phyloP scores from a whole-genome alignment of 2,888 invertebrate species.

The Megaustenia siamemsis region DNA sequence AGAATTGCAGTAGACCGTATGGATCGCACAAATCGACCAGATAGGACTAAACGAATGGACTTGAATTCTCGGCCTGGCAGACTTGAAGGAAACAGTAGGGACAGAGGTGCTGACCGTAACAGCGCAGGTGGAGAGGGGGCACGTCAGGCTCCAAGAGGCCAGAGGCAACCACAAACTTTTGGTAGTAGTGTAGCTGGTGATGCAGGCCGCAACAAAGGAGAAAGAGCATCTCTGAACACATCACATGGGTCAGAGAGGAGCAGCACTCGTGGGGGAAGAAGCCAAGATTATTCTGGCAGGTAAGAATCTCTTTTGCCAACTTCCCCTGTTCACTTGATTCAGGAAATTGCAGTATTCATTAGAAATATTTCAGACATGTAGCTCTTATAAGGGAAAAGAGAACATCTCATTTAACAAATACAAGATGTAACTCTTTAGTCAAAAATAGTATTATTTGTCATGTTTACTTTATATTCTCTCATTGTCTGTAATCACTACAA shows the following conservation, averaged over 20 bases:
- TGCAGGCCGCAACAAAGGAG: slow-evolving; percentile 14
- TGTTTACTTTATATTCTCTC: too few relatives aligned
- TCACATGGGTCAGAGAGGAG: slow-evolving; percentile 39
- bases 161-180: slow-evolving; percentile 29
- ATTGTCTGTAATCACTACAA: too few relatives aligned
- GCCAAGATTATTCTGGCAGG: slow-evolving; percentile 36
- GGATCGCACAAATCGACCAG: slow-evolving; percentile 35
- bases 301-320: neutral
- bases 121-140: neutral
- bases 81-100: slow-evolving; percentile 16
- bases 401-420: too few relatives aligned
- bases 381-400: too few relatives aligned
- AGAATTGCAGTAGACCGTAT: slow-evolving; percentile 31
- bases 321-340: neutral
- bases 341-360: too few relatives aligned
- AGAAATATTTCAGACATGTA: too few relatives aligned
- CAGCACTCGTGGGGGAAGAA: slow-evolving; percentile 17
- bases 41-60: slow-evolving; percentile 35
- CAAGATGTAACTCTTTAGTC: too few relatives aligned
- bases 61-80: neutral
- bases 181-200: slow-evolving; percentile 7
- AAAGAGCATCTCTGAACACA: neutral
- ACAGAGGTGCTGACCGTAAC: slow-evolving; percentile 8
- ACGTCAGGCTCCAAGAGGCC: neutral
- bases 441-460: too few relatives aligned